phyloP scores from a whole-genome alignment of 2,888 invertebrate genomes.

The Drosophila paranaensis region DNA sequence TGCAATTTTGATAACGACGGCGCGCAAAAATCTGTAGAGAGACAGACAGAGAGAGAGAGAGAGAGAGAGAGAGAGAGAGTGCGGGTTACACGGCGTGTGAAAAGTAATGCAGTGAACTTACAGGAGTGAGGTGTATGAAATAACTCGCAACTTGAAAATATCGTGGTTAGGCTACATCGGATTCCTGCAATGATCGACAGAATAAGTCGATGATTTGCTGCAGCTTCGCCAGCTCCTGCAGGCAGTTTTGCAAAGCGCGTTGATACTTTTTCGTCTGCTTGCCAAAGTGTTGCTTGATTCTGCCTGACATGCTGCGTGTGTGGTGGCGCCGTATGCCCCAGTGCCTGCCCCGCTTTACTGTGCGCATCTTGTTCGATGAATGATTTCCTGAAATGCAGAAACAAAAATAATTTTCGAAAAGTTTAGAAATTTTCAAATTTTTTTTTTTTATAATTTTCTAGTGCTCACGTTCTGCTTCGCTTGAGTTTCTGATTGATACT shows the following conservation, averaged over 20 bases:
- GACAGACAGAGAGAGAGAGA: too few relatives aligned
- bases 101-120: background rate
- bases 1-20: conserved; percentile 5
- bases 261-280: background rate
- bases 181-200: too few relatives aligned
- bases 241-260: background rate
- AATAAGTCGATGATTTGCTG: background rate
- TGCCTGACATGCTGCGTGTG: background rate
- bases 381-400: too few relatives aligned
- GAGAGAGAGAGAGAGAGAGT: background rate
- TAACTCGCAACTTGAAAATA: too few relatives aligned
- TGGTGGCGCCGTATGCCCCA: background rate
- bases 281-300: background rate
- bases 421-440: too few relatives aligned
- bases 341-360: too few relatives aligned
- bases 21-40: background rate
- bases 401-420: too few relatives aligned
- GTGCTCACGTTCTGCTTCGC: too few relatives aligned
- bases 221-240: background rate
- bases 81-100: background rate
- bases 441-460: too few relatives aligned
- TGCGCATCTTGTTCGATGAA: too few relatives aligned
- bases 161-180: too few relatives aligned
- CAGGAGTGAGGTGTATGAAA: background rate
- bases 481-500: too few relatives aligned